A percentile compares a stretch with the other conserved stretches of the same genome.
These are phyloP conservation scores for Oceanites oceanicus DNA, from an alignment of 2,113 vertebrate genomes.

Conservation along the genomic window DNA sequence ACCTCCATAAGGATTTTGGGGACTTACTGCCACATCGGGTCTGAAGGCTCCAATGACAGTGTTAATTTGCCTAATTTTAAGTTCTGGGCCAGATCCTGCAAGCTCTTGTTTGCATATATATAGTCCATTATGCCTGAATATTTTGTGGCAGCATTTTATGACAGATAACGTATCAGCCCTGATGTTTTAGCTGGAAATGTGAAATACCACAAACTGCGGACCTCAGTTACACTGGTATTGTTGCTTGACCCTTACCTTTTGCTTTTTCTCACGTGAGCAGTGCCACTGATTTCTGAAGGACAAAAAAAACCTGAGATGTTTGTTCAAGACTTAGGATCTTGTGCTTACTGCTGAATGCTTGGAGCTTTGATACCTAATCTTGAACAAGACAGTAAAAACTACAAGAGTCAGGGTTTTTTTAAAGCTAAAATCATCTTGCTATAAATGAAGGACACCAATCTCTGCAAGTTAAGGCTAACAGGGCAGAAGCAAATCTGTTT, in stretches of 20 bases:
- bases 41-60: neutral
- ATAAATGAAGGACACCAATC: neutral
- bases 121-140: neutral
- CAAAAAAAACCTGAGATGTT: neutral
- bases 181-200: neutral
- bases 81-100: neutral
- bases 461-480: neutral
- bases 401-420: neutral
- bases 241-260: neutral
- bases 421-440: neutral
- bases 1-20: neutral
- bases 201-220: neutral
- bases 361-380: neutral
- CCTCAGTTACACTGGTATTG: neutral
- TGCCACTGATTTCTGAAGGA: neutral
- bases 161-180: neutral
- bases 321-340: neutral
- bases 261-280: neutral
- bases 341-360: neutral
- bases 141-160: neutral
- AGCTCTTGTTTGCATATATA: neutral
- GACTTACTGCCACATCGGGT: neutral
- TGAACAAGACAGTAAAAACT: neutral
- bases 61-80: constrained; percentile 4
- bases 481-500: neutral